Conservation (phyloP, 2,888 invertebrate genomes). For the Drosophila melanosoma region DNA sequence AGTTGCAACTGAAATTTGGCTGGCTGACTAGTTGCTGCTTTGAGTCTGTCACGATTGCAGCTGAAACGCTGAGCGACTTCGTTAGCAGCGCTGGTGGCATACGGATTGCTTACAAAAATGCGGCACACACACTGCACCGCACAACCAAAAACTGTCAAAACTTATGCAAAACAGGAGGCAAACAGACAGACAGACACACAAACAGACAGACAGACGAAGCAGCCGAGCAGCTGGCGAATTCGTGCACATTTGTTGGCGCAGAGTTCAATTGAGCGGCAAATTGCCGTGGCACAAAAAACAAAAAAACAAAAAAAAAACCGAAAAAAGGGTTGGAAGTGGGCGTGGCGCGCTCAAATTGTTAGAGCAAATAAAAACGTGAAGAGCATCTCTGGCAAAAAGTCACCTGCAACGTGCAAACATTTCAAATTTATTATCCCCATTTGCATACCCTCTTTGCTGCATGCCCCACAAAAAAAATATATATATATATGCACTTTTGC, state of each 20-base stretch:
- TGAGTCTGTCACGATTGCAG: constrained; percentile 57
- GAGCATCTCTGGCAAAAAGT: constrained; percentile 50
- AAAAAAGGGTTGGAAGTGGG: constrained; percentile 17
- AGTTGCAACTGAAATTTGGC: constrained; percentile 46
- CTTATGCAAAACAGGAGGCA: constrained; percentile 75
- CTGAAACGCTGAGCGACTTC: constrained; percentile 76
- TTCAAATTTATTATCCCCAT: constrained; percentile 70
- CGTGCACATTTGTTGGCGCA: constrained; percentile 44
- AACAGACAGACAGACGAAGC: constrained; percentile 15
- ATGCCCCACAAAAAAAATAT: constrained; percentile 6
- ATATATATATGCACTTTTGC: constrained; percentile 31
- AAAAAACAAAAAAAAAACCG: constrained; percentile 7
- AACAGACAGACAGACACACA: not conserved
- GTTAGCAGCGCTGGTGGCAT: constrained; percentile 55
- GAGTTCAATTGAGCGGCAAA: constrained; percentile 81
- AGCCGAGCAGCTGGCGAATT: constrained; percentile 46
- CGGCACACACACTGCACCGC: constrained; percentile 31
- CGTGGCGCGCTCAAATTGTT: constrained; percentile 65
- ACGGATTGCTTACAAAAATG: constrained; percentile 31
- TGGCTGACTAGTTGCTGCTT: constrained; percentile 36
- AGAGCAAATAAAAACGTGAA: constrained; percentile 67
- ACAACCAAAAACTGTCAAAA: constrained; percentile 70
- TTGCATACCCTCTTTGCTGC: constrained; percentile 49
- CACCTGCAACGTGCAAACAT: constrained; percentile 74
- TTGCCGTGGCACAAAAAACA: constrained; percentile 54